phyloP scores from a whole-genome alignment of 2,888 invertebrate genomes.

The Carpatolechia fugitivella region DNA sequence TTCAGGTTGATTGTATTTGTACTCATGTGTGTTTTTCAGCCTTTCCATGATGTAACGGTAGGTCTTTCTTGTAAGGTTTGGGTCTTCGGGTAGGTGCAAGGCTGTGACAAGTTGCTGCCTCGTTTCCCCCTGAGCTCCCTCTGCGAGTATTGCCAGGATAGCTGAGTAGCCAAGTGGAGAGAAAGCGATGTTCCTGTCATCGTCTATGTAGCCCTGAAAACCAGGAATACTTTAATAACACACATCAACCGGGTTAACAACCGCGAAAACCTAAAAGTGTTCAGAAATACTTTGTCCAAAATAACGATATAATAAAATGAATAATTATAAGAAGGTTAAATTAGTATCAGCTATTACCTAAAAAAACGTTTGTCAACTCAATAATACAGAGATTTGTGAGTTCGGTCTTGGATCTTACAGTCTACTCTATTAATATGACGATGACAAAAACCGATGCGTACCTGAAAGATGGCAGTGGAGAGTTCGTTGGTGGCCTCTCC shows the following conservation, averaged over 20 bases:
- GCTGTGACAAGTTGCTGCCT: conserved; percentile 77
- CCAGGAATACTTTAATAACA: too few species aligned
- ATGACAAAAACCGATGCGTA: too few species aligned
- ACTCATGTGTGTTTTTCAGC: conserved; percentile 69
- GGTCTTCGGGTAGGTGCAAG: conserved; percentile 77
- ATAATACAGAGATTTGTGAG: too few species aligned
- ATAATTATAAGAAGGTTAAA: too few species aligned
- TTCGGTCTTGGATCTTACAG: too few species aligned
- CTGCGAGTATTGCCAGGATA: conserved; percentile 81
- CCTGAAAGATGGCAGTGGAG: conserved; percentile 76
- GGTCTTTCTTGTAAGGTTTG: conserved; percentile 60
- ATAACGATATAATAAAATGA: too few species aligned
- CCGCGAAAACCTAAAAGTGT: too few species aligned
- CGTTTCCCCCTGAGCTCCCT: conserved; percentile 81
- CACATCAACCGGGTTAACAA: too few species aligned
- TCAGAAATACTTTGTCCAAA: too few species aligned
- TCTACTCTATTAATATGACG: too few species aligned
- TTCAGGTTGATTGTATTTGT: conserved; percentile 77
- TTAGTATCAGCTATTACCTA: too few species aligned
- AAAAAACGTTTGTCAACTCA: too few species aligned
- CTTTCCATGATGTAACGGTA: conserved; percentile 72
- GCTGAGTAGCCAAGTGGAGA: conserved; percentile 82
- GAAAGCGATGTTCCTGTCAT: conserved; percentile 79
- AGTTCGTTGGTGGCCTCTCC: conserved; percentile 75
- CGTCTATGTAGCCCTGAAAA: conserved; percentile 74